These are phyloP conservation scores for Phalacrocorax pelagicus DNA, from an alignment of 2,113 vertebrate genomes.

Conservation along the genomic window DNA sequence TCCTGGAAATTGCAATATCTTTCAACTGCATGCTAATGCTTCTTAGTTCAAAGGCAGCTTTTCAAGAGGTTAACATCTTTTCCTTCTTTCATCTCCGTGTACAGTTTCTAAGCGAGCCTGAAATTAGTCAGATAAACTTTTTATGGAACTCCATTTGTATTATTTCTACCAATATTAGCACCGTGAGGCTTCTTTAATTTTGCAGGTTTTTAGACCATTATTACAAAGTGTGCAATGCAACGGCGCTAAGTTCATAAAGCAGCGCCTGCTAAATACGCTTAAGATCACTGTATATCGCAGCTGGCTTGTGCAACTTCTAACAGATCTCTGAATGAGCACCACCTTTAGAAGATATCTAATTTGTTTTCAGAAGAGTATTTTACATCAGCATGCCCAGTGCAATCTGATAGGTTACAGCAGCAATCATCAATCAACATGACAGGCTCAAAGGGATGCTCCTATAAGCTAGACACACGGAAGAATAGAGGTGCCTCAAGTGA, in stretches of 20 bases:
- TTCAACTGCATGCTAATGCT: background rate
- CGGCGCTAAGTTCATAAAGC: background rate
- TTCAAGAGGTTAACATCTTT: background rate
- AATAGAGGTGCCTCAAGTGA: background rate
- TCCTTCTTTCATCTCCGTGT: background rate
- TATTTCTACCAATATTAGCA: background rate
- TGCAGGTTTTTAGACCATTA: background rate
- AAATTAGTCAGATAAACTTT: background rate
- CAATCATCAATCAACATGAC: slow-evolving; percentile 58
- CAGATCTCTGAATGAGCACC: background rate
- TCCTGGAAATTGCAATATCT: background rate
- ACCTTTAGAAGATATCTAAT: background rate
- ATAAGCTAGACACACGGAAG: background rate
- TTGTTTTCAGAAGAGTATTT: slow-evolving; percentile 15
- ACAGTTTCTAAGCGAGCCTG: background rate
- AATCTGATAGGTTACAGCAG: background rate
- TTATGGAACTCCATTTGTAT: background rate
- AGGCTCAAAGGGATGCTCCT: slow-evolving; percentile 39
- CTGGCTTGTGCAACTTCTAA: background rate
- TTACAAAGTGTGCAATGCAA: background rate
- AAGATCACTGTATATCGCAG: background rate
- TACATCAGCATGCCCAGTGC: background rate
- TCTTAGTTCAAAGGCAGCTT: background rate
- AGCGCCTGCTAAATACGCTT: background rate
- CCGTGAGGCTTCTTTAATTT: background rate